Evolutionary conservation across 2,797 vertebrate genomes (phyloP).

Genomic region (Mycteria americana): DNA sequence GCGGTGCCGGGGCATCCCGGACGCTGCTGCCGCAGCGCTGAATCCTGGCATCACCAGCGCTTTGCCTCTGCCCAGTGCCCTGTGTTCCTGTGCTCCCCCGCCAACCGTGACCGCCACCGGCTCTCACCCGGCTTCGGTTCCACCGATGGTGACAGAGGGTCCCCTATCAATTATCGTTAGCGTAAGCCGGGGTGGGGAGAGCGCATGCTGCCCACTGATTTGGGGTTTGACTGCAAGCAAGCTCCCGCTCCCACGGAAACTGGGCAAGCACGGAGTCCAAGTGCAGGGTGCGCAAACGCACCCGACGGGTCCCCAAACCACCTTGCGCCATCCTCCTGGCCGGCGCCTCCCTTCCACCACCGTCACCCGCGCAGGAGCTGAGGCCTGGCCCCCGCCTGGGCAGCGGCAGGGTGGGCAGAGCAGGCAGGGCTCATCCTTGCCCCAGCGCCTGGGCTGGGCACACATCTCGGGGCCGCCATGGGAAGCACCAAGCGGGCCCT

Average conservation of each 20-base stretch:
- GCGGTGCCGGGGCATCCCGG: rapidly evolving
- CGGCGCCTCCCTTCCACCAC: neutral
- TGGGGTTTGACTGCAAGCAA: neutral
- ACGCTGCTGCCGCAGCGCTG: rapidly evolving
- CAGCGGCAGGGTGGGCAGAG: neutral
- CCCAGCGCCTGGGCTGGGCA: neutral
- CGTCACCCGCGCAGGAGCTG: neutral
- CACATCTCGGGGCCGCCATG: rapidly evolving
- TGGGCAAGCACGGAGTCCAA: neutral
- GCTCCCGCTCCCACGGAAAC: neutral
- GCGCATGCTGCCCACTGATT: neutral
- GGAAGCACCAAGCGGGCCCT: neutral
- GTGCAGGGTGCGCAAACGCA: neutral
- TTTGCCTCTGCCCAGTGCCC: neutral
- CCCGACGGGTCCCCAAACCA: neutral
- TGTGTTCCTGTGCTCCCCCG: neutral
- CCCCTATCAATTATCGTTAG: neutral
- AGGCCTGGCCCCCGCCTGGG: neutral
- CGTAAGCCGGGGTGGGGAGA: neutral
- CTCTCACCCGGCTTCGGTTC: neutral
- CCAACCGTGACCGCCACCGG: neutral
- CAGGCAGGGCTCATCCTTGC: neutral
- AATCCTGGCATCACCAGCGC: neutral
- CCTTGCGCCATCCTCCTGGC: neutral
- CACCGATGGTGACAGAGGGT: neutral